phyloP scores from a whole-genome alignment of 2,888 invertebrate genomes.

The Dorcus parallelipipedus region DNA sequence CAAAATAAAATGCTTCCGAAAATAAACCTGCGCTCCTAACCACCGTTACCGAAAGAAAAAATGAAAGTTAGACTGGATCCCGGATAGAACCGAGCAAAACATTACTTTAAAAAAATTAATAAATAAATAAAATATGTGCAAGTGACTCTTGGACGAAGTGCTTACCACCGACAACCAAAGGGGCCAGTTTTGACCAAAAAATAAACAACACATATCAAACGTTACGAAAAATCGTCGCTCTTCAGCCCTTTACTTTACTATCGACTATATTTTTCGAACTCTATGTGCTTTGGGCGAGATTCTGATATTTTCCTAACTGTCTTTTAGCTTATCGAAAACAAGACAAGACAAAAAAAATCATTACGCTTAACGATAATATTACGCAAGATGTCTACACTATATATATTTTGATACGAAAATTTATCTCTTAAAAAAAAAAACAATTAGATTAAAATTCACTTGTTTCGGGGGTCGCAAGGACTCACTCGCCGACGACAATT shows the following conservation, averaged over 20 bases:
- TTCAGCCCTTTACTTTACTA: background rate
- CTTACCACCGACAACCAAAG: conserved; percentile 5
- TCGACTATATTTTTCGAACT: conserved; percentile 24
- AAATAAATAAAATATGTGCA: conserved; percentile 28
- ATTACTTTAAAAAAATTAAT: background rate
- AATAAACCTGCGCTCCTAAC: no score
- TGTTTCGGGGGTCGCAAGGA: no score
- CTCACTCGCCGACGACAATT: no score
- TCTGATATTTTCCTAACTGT: conserved; percentile 8
- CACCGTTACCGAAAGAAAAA: conserved; percentile 19
- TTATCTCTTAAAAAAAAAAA: background rate
- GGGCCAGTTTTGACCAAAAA: conserved; percentile 26
- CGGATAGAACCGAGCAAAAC: conserved; percentile 35
- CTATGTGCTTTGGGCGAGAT: conserved; percentile 19
- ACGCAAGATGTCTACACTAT: conserved; percentile 19
- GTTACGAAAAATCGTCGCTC: background rate
- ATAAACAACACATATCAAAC: conserved; percentile 9
- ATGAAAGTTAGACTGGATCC: conserved; percentile 43
- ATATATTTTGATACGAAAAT: conserved; percentile 27
- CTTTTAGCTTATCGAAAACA: conserved; percentile 13
- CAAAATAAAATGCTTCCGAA: no score
- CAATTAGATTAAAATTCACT: no score
- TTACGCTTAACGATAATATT: conserved; percentile 7
- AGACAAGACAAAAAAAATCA: no score
- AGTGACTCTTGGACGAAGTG: conserved; percentile 20